Evolutionary conservation across 1,140 invertebrate genomes (phyloP).

Genomic region (Oreohelix idahoensis): DNA sequence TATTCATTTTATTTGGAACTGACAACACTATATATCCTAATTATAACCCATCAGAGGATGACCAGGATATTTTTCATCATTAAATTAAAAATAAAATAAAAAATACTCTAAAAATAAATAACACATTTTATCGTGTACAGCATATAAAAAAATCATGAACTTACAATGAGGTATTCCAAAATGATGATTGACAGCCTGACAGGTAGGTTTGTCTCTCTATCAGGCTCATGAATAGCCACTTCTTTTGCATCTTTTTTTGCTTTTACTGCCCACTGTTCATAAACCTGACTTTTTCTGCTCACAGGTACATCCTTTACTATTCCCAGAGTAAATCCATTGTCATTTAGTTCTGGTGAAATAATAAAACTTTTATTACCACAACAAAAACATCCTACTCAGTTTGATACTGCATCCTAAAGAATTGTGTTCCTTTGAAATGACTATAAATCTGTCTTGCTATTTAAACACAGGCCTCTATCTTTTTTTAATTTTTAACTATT

Average conservation of each 20-base stretch:
- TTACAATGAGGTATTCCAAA: conserved; percentile 18
- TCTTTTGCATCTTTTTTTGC: conserved; percentile 14
- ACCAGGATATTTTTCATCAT: too few relatives aligned
- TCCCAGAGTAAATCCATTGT: background rate
- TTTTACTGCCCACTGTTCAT: conserved; percentile 45
- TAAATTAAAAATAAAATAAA: too few relatives aligned
- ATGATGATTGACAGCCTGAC: conserved; percentile 18
- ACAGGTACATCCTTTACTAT: background rate
- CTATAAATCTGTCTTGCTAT: background rate
- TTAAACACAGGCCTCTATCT: background rate
- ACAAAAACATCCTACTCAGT: too few relatives aligned
- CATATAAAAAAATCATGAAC: background rate
- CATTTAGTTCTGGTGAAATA: background rate
- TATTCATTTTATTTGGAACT: too few relatives aligned
- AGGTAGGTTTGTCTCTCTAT: conserved; percentile 21
- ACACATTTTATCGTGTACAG: too few relatives aligned
- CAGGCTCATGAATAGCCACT: background rate
- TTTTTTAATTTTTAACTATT: too few relatives aligned
- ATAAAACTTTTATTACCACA: too few relatives aligned
- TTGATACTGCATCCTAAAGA: too few relatives aligned
- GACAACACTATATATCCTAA: too few relatives aligned
- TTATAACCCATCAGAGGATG: too few relatives aligned
- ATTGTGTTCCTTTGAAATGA: too few relatives aligned
- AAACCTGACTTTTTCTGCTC: conserved; percentile 37
- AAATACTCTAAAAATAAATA: too few relatives aligned